A percentile compares a stretch with the other conserved stretches of the same genome.
Evolutionary conservation across 1,140 invertebrate genomes (phyloP).

Genomic region (Achatina immaculata): DNA sequence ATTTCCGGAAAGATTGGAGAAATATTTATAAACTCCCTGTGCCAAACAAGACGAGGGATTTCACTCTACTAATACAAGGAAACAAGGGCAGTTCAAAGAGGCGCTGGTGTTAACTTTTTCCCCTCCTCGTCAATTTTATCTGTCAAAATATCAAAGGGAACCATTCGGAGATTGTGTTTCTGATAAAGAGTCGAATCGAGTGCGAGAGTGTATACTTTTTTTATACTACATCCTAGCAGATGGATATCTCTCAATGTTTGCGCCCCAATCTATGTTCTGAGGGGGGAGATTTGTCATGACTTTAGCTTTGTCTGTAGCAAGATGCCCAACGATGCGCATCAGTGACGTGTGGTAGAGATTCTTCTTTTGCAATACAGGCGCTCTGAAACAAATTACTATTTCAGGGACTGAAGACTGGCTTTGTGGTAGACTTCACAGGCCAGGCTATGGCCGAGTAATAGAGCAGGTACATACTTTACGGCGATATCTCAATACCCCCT

Average conservation of each 20-base stretch:
- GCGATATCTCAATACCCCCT: not conserved
- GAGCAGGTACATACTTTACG: not conserved
- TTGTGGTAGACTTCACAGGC: no score
- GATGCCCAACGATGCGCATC: not conserved
- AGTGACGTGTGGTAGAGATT: not conserved
- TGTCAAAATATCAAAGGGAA: not conserved
- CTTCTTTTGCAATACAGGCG: not conserved
- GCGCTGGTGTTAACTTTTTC: not conserved
- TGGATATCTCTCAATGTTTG: not conserved
- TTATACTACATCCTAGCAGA: not conserved
- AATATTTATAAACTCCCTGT: no score
- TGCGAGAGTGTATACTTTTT: not conserved
- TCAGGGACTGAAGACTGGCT: no score
- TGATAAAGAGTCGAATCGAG: not conserved
- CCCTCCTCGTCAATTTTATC: not conserved
- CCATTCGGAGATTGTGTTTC: not conserved
- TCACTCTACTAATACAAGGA: not conserved
- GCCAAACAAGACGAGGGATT: no score
- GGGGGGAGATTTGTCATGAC: not conserved
- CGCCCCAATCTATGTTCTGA: not conserved
- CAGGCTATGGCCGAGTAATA: no score
- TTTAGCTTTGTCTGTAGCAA: not conserved
- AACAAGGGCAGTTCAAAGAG: not conserved
- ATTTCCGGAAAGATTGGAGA: not conserved
- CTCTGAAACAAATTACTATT: not conserved